Conservation (phyloP, 2,113 vertebrate genomes). For the Electrona antarctica region DNA sequence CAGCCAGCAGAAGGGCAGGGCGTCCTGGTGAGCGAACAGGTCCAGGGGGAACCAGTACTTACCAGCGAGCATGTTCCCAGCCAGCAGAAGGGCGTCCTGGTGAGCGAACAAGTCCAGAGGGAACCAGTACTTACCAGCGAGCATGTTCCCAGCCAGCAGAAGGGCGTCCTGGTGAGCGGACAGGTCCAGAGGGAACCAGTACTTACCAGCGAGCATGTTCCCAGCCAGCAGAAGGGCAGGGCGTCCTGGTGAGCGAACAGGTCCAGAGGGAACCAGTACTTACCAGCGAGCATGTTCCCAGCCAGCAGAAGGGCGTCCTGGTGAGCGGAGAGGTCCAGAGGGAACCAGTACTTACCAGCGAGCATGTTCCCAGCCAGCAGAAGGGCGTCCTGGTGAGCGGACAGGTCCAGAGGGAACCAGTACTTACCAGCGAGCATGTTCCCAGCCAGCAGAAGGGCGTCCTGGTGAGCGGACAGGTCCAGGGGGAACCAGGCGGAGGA, state of each 20-base stretch:
- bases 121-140: slow-evolving; percentile 85
- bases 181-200: slow-evolving; percentile 96
- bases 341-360: slow-evolving; percentile 96
- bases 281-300: slow-evolving; percentile 85
- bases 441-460: slow-evolving; percentile 90
- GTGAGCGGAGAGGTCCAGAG: slow-evolving; percentile 94
- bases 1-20: slow-evolving; percentile 89
- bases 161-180: slow-evolving; percentile 94
- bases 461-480: slow-evolving; percentile 95
- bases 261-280: slow-evolving; percentile 90
- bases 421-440: slow-evolving; percentile 80
- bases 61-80: slow-evolving; percentile 86
- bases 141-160: slow-evolving; percentile 90
- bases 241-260: slow-evolving; percentile 96
- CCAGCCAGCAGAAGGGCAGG: slow-evolving; percentile 89
- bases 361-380: slow-evolving; percentile 92
- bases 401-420: slow-evolving; percentile 96
- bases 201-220: slow-evolving; percentile 94
- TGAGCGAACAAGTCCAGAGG: slow-evolving; percentile 95
- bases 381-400: slow-evolving; percentile 93
- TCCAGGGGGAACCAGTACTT: slow-evolving; percentile 90
- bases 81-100: slow-evolving; percentile 91
- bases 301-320: slow-evolving; percentile 91
- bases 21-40: slow-evolving; percentile 95
- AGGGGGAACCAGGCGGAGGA: slow-evolving; percentile 96